Evolutionary conservation across 2,113 vertebrate species (phyloP), one percentile per base, ranked within the genome.

Genomic region (Sylvietta virens): DNA sequence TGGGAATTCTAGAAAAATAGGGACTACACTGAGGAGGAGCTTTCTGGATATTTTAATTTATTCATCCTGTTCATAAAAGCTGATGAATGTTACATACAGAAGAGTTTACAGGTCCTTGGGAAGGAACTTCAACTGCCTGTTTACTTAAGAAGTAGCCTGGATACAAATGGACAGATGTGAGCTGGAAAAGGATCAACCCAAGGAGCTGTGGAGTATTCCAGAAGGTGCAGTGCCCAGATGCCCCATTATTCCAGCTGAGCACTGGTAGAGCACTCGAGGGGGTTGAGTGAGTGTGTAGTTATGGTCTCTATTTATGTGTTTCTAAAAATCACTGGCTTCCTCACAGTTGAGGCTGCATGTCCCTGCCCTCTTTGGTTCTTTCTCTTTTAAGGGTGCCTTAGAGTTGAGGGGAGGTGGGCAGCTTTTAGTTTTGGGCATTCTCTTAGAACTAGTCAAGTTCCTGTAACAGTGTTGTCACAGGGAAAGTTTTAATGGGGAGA

Each of bases 1-100:
- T 99, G 99, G 99, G 99, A 99, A 85, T 99, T 99, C 98, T 99
- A 98, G 95, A 94, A 31, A 42, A 62, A 64, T 2, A 27, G 54
- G 26, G 81, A 83, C 64, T 69, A 8, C 9, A 16, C 23, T 18
- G 50, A 40, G 9, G 58, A 85, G 65, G 67, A 81, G 74, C 77
- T 95, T 87, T 69, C 51, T 94, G 70, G 88, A 93, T 80, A 11
- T 45, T 58, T 74, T 96, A 95, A 97, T 91, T 97, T 95, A 95
- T 93, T 93, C 76, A 74, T 87, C 73, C 78, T 56, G n/a, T 60
- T 90, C 24, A 44, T 83, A 95, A 85, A 89, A 91, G 79, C 40
- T 81, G 72, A 86, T 74, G 78, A 91, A 86, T 89, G 69, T 94
- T 95, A 94, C 15, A 7, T 44, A 42, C 11, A 54, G 53, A 69